phyloP scores from a whole-genome alignment of 2,113 vertebrate genomes.

The Sceloporus tristichus region DNA sequence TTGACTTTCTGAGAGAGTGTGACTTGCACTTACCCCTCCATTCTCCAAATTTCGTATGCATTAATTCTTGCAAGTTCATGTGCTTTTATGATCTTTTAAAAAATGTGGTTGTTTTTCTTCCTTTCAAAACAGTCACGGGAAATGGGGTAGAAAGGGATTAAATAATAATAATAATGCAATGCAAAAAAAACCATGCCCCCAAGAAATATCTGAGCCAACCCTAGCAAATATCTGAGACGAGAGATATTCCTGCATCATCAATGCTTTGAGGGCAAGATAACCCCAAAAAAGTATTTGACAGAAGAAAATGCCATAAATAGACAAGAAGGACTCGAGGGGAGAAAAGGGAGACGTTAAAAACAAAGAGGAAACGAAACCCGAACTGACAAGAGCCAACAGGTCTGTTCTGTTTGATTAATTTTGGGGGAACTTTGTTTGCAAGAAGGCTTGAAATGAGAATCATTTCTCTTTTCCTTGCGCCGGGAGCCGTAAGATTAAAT shows the following conservation, averaged over 20 bases:
- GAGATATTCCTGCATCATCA: not conserved
- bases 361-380: not conserved
- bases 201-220: not conserved
- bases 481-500: not conserved
- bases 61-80: too few relatives aligned
- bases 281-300: not conserved
- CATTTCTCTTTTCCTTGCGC: not conserved
- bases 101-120: too few relatives aligned
- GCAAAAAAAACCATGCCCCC: too few relatives aligned
- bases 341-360: not conserved
- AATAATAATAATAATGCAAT: too few relatives aligned
- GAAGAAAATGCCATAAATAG: conserved; percentile 9
- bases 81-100: too few relatives aligned
- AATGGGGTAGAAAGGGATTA: too few relatives aligned
- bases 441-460: not conserved
- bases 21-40: too few relatives aligned
- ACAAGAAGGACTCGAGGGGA: not conserved
- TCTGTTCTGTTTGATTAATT: conserved; percentile 30
- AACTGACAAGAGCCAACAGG: conserved; percentile 20
- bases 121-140: too few relatives aligned
- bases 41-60: too few relatives aligned
- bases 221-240: not conserved
- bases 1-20: too few relatives aligned
- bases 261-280: not conserved
- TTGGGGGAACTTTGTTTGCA: conserved; percentile 4